Evolutionary conservation across 30 jellyfish, hydroid and myxozoan genomes (phyloP).

Genomic region (Turritopsis dohrnii): DNA sequence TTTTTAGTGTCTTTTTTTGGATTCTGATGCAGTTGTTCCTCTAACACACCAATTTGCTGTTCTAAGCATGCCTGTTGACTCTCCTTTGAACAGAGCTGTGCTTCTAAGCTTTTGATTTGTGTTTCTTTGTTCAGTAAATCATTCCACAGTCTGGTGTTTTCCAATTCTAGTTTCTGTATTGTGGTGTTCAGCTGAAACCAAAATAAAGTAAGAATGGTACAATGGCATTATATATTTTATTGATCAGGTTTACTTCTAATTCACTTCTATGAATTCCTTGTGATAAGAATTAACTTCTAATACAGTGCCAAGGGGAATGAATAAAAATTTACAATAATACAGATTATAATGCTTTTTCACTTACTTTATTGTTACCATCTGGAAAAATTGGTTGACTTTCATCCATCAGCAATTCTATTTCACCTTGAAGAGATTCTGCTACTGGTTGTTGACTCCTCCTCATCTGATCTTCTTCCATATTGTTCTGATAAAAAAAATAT

Average conservation of each 20-base stretch:
- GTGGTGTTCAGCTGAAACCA: not conserved
- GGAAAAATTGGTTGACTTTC: not conserved
- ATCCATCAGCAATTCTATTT: not conserved
- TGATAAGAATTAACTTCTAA: too few species aligned
- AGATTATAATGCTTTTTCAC: too few species aligned
- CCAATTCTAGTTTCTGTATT: not conserved
- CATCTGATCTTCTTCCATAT: not conserved
- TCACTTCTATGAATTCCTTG: too few species aligned
- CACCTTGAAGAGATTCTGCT: not conserved
- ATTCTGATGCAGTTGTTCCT: not conserved
- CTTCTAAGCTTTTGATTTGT: not conserved
- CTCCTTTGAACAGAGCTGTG: slow-evolving; percentile 2
- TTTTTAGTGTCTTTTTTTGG: not conserved
- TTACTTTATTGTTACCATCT: not conserved
- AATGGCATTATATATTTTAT: not conserved
- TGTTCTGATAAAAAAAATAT: not conserved
- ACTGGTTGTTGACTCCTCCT: not conserved
- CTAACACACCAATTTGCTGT: not conserved
- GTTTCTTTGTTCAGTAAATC: not conserved
- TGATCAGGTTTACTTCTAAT: too few species aligned
- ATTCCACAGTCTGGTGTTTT: not conserved
- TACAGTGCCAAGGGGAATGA: not conserved
- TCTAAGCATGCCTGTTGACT: not conserved
- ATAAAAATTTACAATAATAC: not conserved
- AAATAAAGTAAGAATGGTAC: not conserved